phyloP scores from a whole-genome alignment of 1,140 invertebrate genomes.

The Zaprionus davidi region DNA sequence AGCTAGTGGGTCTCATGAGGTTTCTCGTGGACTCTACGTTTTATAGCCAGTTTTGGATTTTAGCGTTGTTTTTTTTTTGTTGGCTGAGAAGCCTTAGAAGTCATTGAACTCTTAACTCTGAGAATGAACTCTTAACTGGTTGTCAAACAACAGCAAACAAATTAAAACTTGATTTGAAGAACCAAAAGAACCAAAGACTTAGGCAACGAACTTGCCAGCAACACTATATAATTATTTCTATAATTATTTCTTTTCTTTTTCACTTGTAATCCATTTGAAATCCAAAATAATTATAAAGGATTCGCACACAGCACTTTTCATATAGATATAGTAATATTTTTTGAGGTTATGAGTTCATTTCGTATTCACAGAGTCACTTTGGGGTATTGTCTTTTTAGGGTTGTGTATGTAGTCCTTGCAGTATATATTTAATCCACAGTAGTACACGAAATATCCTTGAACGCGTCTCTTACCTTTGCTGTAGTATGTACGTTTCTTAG shows the following conservation, averaged over 20 bases:
- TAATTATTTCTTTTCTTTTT: neutral
- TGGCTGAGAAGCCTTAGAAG: neutral
- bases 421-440: constrained; percentile 14
- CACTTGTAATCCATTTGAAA: constrained; percentile 30
- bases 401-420: constrained; percentile 22
- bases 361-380: too few species aligned
- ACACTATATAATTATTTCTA: constrained; percentile 1
- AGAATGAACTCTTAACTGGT: constrained; percentile 1
- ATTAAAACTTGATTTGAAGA: neutral
- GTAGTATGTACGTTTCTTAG: constrained; percentile 41
- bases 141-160: neutral
- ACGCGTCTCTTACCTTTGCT: constrained; percentile 72
- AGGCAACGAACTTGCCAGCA: constrained; percentile 35
- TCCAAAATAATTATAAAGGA: constrained; percentile 26
- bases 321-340: constrained; percentile 3
- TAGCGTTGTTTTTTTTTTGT: neutral
- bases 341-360: too few species aligned
- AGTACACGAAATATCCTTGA: constrained; percentile 64
- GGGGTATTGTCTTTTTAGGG: neutral
- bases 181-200: constrained; percentile 50
- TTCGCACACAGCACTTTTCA: constrained; percentile 29
- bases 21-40: constrained; percentile 2
- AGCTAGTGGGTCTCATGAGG: neutral
- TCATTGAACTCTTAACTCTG: neutral
- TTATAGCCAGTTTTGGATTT: constrained; percentile 11